These are phyloP conservation scores for Falco berigora DNA, from an alignment of 2,797 vertebrate species.

Conservation along the genomic window DNA sequence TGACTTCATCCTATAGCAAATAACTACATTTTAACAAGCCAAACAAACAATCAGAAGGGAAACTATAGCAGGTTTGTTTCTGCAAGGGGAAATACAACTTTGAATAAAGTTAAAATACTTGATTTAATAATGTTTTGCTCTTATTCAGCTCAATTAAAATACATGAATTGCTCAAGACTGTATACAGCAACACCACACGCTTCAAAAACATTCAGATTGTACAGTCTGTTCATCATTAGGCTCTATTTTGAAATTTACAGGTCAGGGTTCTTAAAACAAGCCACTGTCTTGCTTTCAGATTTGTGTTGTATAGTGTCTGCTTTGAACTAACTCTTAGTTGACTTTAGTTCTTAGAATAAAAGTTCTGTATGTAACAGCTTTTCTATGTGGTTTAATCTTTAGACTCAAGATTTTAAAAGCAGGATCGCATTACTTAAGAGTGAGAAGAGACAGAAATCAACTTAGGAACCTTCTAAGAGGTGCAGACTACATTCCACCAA, in stretches of 20 bases:
- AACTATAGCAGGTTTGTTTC: neutral
- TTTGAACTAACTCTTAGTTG: neutral
- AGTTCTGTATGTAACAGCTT: fast-evolving
- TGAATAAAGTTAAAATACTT: neutral
- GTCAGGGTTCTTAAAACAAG: neutral
- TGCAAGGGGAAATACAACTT: neutral
- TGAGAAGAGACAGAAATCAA: neutral
- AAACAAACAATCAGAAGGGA: neutral
- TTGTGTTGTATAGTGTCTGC: neutral
- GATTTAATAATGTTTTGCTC: neutral
- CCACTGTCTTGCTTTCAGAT: neutral
- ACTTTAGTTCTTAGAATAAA: fast-evolving
- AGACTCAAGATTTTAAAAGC: neutral
- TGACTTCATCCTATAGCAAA: slow-evolving; percentile 49
- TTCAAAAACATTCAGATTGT: neutral
- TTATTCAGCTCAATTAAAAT: neutral
- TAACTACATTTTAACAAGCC: neutral
- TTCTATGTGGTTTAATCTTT: neutral
- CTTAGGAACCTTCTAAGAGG: neutral
- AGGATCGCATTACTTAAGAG: neutral
- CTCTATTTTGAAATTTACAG: neutral
- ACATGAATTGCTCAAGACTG: neutral
- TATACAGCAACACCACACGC: neutral
- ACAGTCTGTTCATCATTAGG: neutral
- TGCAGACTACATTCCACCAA: neutral